Base-by-base conservation (phyloP, 2,888 invertebrate species). In the Tiliacea aurago region DNA sequence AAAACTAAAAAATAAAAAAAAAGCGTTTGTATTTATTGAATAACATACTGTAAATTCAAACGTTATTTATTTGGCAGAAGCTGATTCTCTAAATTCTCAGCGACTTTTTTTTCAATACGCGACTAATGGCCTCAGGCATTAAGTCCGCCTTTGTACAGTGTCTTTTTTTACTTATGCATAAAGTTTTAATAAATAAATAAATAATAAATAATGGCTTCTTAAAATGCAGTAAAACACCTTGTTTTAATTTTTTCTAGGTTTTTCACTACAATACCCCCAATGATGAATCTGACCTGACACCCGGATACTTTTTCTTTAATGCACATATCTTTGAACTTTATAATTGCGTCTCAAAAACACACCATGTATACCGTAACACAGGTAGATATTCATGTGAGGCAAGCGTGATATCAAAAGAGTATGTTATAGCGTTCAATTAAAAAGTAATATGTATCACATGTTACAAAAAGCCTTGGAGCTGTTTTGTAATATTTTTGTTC, bases 401-500 rank as follows among this genome's bases (percentile, higher is more conserved):
- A 84, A 77, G n/a, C 70, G 11, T 6, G 65, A 62, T 73, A 84
- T 84, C 81, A 82, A 83, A 80, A 63, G 53, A 73, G 67, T 84
- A 80, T 80, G 81, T 83, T 55, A 68, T 69, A 61, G 55, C 49
- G 62, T 68, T 65, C 58, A 82, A 82, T 82, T 82, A 84, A 84
- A 84, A 82, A 77, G 64, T 61, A 73, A 80, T 80, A 59, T 62
- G 73, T 76, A 76, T 62, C 79, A 81, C 63, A 81, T 74, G 74
- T 83, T 70, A 73, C 77, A 64, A 55, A 84, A 62, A 84, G 61
- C 76, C 77, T 80, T 80, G 70, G 62, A 80, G 77, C 47, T 62
- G 59, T 66, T 76, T 77, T 23, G 84, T 67, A 70, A 77, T 47
- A 45, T 13, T 51, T 83, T 78, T 83, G 62, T 65, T 73, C 45